A percentile compares a stretch with the other conserved stretches of the same genome.
Conservation (phyloP, 2,113 vertebrate species). For the Cnemophilus loriae region DNA sequence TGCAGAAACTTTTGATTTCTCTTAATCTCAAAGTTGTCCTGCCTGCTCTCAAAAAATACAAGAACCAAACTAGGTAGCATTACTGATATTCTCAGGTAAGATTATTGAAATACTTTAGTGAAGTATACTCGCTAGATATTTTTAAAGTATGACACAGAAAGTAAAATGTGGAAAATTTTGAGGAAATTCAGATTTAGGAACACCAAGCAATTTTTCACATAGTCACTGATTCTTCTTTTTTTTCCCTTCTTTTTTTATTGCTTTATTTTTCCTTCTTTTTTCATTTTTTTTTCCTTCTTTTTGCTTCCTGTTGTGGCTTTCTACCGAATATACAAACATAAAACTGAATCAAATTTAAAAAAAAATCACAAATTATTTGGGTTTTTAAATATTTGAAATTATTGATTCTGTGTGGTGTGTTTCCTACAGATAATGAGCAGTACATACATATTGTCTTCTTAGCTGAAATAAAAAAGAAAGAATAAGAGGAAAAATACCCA, state of each 20-base stretch:
- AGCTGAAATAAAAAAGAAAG: neutral
- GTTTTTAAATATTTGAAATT: neutral
- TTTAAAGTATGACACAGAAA: neutral
- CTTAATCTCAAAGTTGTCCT: neutral
- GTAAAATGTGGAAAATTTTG: neutral
- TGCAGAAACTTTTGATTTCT: neutral
- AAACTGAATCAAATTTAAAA: neutral
- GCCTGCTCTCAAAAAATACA: neutral
- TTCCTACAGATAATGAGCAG: neutral
- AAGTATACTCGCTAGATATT: neutral
- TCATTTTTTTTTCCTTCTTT: neutral
- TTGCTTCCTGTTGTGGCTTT: neutral
- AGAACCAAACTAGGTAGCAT: neutral
- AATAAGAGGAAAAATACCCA: neutral
- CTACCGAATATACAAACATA: neutral
- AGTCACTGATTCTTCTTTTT: neutral
- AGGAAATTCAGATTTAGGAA: neutral
- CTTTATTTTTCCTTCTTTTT: neutral
- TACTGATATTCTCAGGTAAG: neutral
- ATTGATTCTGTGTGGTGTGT: neutral
- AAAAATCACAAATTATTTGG: accelerated
- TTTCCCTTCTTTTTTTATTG: neutral
- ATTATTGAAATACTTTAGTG: neutral
- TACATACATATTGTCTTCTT: neutral
- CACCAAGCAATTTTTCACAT: neutral